Base-by-base conservation (phyloP, 64 coral and sea anemone species). In the Montipora capricornis region DNA sequence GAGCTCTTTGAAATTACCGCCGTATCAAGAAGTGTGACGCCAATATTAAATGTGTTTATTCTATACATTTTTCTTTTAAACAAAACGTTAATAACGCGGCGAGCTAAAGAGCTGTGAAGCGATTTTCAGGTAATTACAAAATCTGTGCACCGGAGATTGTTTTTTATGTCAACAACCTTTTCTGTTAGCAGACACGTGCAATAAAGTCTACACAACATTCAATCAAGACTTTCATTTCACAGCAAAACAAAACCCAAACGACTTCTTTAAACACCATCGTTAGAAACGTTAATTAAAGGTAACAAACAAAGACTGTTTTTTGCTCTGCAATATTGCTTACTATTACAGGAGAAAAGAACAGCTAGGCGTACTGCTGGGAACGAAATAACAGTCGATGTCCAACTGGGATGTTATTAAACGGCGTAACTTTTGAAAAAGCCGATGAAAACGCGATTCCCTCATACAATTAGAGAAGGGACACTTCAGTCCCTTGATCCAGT, bases 271-370 rank as follows among this genome's bases (percentile, higher is more conserved):
- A 71, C 44, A 70, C 17, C 66, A 73, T 86, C 44, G 64, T 71
- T 71, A 70, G 82, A 86, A 49, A 86, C 82, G 66, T 86, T 86
- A 86, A 86, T 86, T 86, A 86, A 86, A 86, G 44, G 82, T 22
- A 1, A 13, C n/a, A 22, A 86, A 86, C 82, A 86, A 86, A 71
- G 66, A 44, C 46, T 86, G 64, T 86, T 86, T 64, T 86, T 49
- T 20, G 9, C 20, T 47, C 9, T 61, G 19, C 67, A 70, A 71
- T 86, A 86, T 86, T 86, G 82, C 62, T 86, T 66, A 49, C 82
- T 73, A 86, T 73, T 86, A 86, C 22, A 22, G 51, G 45, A 86
- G 82, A 86, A 86, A 73, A 86, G 66, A 51, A 86, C 82, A 86
- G 50, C 62, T 19, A 73, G 62, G 37, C 46, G 22, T 50, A 17